Evolutionary conservation across 2,888 invertebrate genomes (phyloP), one percentile per base, ranked within the genome.

Genomic region (Nipponacmea schrenckii): DNA sequence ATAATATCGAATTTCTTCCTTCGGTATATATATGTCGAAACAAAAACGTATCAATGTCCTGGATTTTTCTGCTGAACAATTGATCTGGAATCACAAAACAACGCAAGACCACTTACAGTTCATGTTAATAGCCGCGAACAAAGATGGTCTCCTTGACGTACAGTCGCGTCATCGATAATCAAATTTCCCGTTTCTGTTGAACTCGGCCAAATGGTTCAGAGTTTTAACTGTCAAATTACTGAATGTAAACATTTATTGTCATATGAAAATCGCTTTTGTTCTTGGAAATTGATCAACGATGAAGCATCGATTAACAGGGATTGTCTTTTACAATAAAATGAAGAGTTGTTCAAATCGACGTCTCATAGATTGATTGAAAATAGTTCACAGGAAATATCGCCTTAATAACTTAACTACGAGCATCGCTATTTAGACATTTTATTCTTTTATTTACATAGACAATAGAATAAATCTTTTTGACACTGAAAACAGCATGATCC

Each of bases 1-100:
- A 56, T 20, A 56, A 56, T 56, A 56, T 56, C 24, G 56, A 56
- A 56, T 56, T 56, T 56, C 56, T 20, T 56, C 24, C 56, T 24
- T 56, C 39, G 20, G 56, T 56, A 56, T 56, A 56, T n/a, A n/a
- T 56, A 56, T 56, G 56, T 56, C 56, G 56, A 56, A 56, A 56
- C 56, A 56, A 56, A 56, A 56, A 56, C 56, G 56, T 56, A 56
- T 56, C 56, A 20, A 56, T 56, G 56, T 56, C 56, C 20, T 56
- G 20, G 24, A 56, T 24, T 56, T 56, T 56, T 56, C 56, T 56
- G 24, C 39, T 10, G 56, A 56, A 20, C 56, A 56, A 56, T 56
- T 56, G 56, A 56, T 56, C 14, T 24, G 20, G 24, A 56, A 56
- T 56, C 56, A 56, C 56, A 56, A 56, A 56, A 56, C 56, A 56